Evolutionary conservation across 2,113 vertebrate species (phyloP), one percentile per base, ranked within the genome.

Genomic region (Pterocles burchelli): DNA sequence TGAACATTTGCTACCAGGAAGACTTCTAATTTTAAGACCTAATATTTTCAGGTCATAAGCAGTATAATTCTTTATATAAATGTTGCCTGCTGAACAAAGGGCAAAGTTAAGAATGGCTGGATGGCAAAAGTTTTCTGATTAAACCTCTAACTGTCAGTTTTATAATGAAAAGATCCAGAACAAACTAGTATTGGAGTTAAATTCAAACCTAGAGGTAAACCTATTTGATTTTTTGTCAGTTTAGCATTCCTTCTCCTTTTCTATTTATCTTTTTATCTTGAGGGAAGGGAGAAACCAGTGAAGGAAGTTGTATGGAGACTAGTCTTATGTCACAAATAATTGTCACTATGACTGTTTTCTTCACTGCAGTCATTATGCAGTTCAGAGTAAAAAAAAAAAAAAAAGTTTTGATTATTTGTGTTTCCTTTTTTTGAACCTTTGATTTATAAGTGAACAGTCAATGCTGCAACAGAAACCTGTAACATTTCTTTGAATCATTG

Each of bases 351-450:
- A 66, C 24, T n/a, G n/a, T 34, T 89, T 75, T 62, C 15, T 70
- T 82, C 19, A 43, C 1, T 75, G 6, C 22, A 58, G 3, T 49
- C 31, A 54, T 33, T 24, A 49, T 11, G 3, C 0, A 1, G 58
- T 89, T 87, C 28, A 65, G 36, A 70, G 11, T 59, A 38, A 80
- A 91, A 85, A 28, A 55, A 26, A 34, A n/a, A 22, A 36, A 63
- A 31, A 1, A 48, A 11, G 4, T 1, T 67, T 73, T 59, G 1
- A 41, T 88, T 91, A 76, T 61, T 49, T 77, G 2, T n/a, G 43
- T 24, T 54, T 78, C 2, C 3, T 46, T 70, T 65, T 65, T 52
- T 6, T 25, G 11, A 13, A 25, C 11, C 4, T 33, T 66, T 33
- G 6, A 41, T 33, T 86, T 73, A 8, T 18, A 46, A 3, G 4